Conservation (phyloP, 2,113 vertebrate genomes). For the Scolopax mira region DNA sequence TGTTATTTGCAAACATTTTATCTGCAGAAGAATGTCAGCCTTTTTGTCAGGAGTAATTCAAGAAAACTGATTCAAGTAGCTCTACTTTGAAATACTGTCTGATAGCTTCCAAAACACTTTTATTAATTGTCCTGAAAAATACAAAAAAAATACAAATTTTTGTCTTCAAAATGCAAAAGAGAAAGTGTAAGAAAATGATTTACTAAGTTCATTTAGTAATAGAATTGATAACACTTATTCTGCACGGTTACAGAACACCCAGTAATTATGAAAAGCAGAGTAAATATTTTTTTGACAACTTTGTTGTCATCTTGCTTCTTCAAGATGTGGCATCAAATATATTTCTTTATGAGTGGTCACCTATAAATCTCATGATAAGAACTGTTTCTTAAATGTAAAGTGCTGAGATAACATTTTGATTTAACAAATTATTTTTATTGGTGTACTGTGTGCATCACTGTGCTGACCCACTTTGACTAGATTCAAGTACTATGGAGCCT, state of each 20-base stretch:
- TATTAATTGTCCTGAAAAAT: background rate
- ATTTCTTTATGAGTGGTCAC: background rate
- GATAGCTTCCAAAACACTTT: background rate
- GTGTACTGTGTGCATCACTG: background rate
- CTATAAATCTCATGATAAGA: constrained; percentile 2
- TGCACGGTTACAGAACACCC: background rate
- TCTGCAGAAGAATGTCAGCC: background rate
- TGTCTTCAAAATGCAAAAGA: background rate
- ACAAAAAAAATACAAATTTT: background rate
- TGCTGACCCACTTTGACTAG: background rate
- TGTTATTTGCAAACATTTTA: background rate
- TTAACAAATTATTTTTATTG: background rate
- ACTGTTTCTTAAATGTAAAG: background rate
- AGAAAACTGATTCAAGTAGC: background rate
- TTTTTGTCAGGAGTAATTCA: background rate
- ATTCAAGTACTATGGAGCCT: background rate
- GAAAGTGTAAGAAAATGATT: background rate
- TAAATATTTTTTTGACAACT: background rate
- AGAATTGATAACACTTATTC: background rate
- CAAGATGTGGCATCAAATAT: background rate
- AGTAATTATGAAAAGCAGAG: background rate
- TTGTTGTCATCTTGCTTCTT: background rate
- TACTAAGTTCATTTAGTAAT: background rate
- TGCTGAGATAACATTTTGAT: background rate
- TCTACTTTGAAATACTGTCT: background rate